Percentiles rank a stretch among this genome's conserved stretches.
Evolutionary conservation across 2,888 invertebrate genomes (phyloP).

Genomic region (Metalampra italica): DNA sequence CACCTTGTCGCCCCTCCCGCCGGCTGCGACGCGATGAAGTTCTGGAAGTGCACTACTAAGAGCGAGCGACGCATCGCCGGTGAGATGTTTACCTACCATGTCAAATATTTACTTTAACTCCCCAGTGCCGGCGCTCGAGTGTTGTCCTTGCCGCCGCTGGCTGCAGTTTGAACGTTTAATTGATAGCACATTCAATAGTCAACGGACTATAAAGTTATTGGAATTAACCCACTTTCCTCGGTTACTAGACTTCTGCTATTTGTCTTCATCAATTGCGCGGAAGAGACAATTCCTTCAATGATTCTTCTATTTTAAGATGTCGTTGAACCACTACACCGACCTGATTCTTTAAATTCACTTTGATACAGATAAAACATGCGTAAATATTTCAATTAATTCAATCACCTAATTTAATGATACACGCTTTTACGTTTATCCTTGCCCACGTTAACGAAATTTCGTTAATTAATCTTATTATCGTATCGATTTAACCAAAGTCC

Average conservation of each 20-base stretch:
- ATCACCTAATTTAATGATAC: too few relatives aligned
- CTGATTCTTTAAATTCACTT: neutral
- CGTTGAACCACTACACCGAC: constrained; percentile 24
- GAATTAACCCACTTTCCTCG: constrained; percentile 34
- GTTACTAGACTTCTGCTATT: constrained; percentile 33
- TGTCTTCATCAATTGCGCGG: constrained; percentile 33
- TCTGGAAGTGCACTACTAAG: constrained; percentile 67
- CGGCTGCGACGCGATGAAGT: constrained; percentile 51
- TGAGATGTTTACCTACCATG: constrained; percentile 24
- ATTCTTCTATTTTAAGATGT: constrained; percentile 14
- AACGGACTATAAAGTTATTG: constrained; percentile 18
- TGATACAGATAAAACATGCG: too few relatives aligned
- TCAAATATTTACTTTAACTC: too few relatives aligned
- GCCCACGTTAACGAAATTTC: too few relatives aligned
- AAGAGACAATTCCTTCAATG: constrained; percentile 22
- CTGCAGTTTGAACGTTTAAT: neutral
- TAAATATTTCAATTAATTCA: too few relatives aligned
- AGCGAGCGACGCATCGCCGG: constrained; percentile 48
- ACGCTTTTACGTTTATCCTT: too few relatives aligned
- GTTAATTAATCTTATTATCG: too few relatives aligned
- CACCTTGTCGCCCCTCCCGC: constrained; percentile 36
- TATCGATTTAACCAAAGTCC: too few relatives aligned
- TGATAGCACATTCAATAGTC: constrained; percentile 1
- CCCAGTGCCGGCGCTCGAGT: too few relatives aligned
- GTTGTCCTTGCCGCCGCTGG: too few relatives aligned